Conservation (phyloP, 2,797 vertebrate genomes). For the Craterocephalus amniculus region DNA sequence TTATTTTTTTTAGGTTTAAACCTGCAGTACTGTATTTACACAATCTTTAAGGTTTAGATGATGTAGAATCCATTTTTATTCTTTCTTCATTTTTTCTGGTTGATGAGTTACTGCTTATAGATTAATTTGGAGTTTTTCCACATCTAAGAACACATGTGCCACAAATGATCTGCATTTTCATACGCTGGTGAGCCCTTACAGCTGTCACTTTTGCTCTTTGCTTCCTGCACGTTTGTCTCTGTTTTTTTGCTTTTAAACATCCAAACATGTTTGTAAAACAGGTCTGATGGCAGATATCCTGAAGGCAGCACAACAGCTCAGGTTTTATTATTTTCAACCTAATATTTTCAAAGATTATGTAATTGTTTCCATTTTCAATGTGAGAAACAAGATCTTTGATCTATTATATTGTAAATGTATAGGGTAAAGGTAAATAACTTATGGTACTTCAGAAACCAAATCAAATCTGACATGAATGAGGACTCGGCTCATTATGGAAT, state of each 20-base stretch:
- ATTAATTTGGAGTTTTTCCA: no score
- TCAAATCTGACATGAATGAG: slow-evolving; percentile 24
- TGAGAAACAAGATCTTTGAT: slow-evolving; percentile 1
- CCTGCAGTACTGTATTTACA: no score
- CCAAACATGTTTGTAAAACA: not conserved
- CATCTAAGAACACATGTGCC: not conserved
- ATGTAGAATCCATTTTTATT: no score
- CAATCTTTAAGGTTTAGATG: no score
- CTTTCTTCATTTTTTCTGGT: no score
- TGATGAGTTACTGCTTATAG: no score
- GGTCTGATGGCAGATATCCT: not conserved
- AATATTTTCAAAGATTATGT: not conserved
- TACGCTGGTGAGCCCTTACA: not conserved
- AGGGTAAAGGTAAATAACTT: slow-evolving; percentile 12
- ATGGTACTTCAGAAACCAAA: slow-evolving; percentile 2
- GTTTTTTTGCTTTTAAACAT: no score
- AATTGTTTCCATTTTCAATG: not conserved
- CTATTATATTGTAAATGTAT: slow-evolving; percentile 1
- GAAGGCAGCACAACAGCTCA: not conserved
- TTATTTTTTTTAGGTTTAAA: no score
- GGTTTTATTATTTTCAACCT: not conserved
- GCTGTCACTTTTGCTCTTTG: not conserved
- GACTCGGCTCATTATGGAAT: slow-evolving; percentile 20
- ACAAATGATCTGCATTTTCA: not conserved
- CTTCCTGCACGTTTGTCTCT: no score